These are phyloP conservation scores for Gallinago undulata DNA, from an alignment of 2,113 vertebrate species.

Conservation along the genomic window DNA sequence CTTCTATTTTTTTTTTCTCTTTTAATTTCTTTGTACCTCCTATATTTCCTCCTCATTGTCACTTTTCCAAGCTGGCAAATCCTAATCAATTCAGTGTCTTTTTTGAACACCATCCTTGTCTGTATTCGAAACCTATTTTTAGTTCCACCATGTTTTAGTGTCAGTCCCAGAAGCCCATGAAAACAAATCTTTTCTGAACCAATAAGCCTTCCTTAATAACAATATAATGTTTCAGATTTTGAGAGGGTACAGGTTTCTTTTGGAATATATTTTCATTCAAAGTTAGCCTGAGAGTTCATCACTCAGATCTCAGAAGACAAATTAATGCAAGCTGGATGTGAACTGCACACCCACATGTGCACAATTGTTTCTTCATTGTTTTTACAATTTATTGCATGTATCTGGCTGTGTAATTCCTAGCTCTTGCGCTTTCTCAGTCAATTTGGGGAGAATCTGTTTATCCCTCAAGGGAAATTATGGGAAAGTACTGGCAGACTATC, in stretches of 20 bases:
- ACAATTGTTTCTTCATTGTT: not conserved
- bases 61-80: not conserved
- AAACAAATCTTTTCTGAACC: not conserved
- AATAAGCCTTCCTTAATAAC: not conserved
- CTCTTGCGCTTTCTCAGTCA: constrained; percentile 51
- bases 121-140: not conserved
- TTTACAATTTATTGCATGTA: not conserved
- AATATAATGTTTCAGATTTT: not conserved
- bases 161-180: not conserved
- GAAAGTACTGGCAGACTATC: constrained; percentile 15
- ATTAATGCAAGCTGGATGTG: not conserved
- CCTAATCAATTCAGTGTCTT: not conserved
- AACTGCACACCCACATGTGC: not conserved
- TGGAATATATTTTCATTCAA: not conserved
- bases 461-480: constrained; percentile 49
- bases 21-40: not conserved
- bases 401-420: not conserved
- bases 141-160: not conserved
- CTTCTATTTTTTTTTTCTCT: not conserved
- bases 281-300: not conserved
- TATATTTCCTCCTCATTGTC: not conserved
- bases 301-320: not conserved
- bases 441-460: constrained; percentile 43
- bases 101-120: not conserved
- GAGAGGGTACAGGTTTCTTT: not conserved